Base-by-base conservation (phyloP, 2,888 invertebrate species). In the Lucinisca nassula region DNA sequence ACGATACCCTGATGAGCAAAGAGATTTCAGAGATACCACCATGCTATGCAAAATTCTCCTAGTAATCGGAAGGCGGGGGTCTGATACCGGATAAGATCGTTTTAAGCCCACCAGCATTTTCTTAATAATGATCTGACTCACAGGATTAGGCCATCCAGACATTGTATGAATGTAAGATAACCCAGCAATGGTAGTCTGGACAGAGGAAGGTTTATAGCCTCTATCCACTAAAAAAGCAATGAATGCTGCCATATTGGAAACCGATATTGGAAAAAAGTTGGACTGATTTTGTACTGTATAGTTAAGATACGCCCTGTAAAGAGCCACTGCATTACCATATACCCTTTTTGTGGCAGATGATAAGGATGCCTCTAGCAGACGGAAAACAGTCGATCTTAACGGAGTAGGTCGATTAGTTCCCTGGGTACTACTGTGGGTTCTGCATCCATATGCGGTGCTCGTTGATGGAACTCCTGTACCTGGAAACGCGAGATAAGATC, bases 401-500 rank as follows among this genome's bases (percentile, higher is more conserved):
- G 30, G 27, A 27, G 27, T 14, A 76, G 21, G 0, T 10, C 30
- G 32, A 87, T 40, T 17, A 83, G 61, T 8, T 61, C 27, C 24
- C 49, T 70, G 35, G 82, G 82, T 12, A 88, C 45, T 0, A 30
- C 6, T 6, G 72, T 78, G 3, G 76, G 74, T 21, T 49, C 21
- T 75, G 17, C 12, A 77, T 83, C 80, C 70, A 73, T 75, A 61
- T 73, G 51, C 58, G 87, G 85, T 14, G 82, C 83, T 14, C 75
- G 24, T 12, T 24, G 14, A 24, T 55, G 72, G 51, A 89, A 84
- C 51, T 82, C 67, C 2, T 67, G 37, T 24, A 90, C 75, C 88
- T 90, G 84, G 35, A 84, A 88, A 78, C 85, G 87, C 38, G 84
- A 84, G 49, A 89, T 76, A 30, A 80, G 61, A 27, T 85, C 89